Conservation (phyloP, 2,797 vertebrate species). For the Schizopygopsis malacanthus region DNA sequence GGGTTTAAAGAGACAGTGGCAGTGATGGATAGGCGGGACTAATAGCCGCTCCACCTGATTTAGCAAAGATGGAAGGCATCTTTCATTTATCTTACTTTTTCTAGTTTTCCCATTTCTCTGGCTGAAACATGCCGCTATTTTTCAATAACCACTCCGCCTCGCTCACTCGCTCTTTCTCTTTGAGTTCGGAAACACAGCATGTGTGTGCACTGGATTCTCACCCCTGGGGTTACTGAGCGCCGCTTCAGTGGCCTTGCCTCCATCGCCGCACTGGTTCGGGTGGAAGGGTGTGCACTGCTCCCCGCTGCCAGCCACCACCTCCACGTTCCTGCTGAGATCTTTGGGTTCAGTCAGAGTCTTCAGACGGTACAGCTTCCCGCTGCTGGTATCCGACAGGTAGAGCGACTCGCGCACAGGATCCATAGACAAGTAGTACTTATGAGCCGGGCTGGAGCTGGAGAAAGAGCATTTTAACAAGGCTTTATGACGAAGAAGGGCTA, state of each 20-base stretch:
- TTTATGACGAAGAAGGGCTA: slow-evolving; percentile 30
- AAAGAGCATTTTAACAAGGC: slow-evolving; percentile 45
- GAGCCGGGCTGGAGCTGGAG: slow-evolving; percentile 92
- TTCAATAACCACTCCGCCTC: slow-evolving; percentile 15
- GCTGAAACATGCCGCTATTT: slow-evolving; percentile 35
- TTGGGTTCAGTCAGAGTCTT: slow-evolving; percentile 91
- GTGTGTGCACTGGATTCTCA: slow-evolving; percentile 67
- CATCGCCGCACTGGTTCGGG: slow-evolving; percentile 96
- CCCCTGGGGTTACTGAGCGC: slow-evolving; percentile 96
- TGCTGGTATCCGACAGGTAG: slow-evolving; percentile 96
- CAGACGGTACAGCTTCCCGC: slow-evolving; percentile 91
- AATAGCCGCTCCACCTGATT: slow-evolving; percentile 60
- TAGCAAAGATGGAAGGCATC: slow-evolving; percentile 51
- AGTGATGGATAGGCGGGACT: slow-evolving; percentile 59
- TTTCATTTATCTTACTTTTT: slow-evolving; percentile 30
- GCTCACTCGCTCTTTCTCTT: slow-evolving; percentile 37
- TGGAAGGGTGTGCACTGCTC: slow-evolving; percentile 92
- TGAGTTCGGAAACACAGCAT: slow-evolving; percentile 4
- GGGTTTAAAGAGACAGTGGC: slow-evolving; percentile 49
- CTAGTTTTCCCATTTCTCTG: not conserved
- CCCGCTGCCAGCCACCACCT: slow-evolving; percentile 89
- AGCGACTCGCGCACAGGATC: slow-evolving; percentile 93
- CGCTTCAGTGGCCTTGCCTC: slow-evolving; percentile 90
- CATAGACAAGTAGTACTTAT: slow-evolving; percentile 97
- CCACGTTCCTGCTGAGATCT: slow-evolving; percentile 91